Evolutionary conservation across 2,888 invertebrate genomes (phyloP), one percentile per base, ranked within the genome.

Genomic region (Zele albiditarsus): DNA sequence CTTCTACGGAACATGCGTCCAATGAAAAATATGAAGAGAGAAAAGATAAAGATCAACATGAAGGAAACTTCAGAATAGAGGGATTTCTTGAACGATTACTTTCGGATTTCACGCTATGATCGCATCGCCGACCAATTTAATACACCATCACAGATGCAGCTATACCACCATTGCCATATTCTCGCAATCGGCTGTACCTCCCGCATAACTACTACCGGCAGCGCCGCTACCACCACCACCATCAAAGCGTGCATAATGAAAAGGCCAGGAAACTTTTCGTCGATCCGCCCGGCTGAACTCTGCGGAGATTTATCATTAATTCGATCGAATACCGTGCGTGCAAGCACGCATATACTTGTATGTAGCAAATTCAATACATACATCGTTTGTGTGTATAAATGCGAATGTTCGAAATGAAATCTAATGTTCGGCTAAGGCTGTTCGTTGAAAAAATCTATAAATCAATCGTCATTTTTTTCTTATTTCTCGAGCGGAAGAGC

Each of bases 31-130:
- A n/a, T n/a, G n/a, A n/a, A n/a, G n/a, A n/a, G n/a, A n/a, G n/a
- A n/a, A n/a, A n/a, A n/a, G n/a, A n/a, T n/a, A n/a, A n/a, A n/a
- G n/a, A n/a, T n/a, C 77, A 70, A 77, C 75, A 81, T 82, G 79
- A 81, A 80, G 82, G 79, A 82, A 84, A 83, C 76, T 82, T 72
- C 75, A 74, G 80, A 81, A 82, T 81, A 80, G 80, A 80, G 79
- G 77, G 77, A 80, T 78, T 75, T 81, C 53, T 73, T 79, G 76
- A 79, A 82, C 84, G 83, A 83, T 83, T 83, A 82, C 80, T 82
- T 82, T 83, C 81, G 82, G 80, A 82, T 84, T 84, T 84, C 84
- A 84, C 82, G 84, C 82, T 82, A 81, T 80, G 77, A 79, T 79
- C 79, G 80, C 77, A 78, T 76, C 74, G 76, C 74, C 77, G 73